These are phyloP conservation scores for Andrena marginata DNA, from an alignment of 2,888 invertebrate genomes.

Conservation along the genomic window DNA sequence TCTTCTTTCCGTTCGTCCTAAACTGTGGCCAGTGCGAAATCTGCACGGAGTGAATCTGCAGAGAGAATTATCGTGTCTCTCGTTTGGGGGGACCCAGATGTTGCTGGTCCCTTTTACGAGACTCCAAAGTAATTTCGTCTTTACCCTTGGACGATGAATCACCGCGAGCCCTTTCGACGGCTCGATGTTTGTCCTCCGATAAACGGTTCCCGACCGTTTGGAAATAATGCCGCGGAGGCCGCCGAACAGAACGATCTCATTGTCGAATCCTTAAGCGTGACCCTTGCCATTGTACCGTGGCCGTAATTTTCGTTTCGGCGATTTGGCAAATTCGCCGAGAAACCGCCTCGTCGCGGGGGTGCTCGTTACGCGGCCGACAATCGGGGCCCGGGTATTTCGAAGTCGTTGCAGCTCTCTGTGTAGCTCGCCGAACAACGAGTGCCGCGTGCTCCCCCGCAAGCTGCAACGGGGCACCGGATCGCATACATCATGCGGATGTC, in stretches of 20 bases:
- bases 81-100: background rate
- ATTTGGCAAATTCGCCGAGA: conserved; percentile 37
- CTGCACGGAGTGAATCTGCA: background rate
- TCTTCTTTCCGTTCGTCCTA: background rate
- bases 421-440: background rate
- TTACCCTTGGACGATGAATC: background rate
- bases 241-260: conserved; percentile 38
- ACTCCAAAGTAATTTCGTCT: background rate
- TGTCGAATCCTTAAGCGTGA: background rate
- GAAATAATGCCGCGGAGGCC: conserved; percentile 18
- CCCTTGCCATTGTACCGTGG: conserved; percentile 33
- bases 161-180: background rate
- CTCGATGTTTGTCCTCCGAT: conserved; percentile 27
- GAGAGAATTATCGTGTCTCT: background rate
- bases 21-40: background rate
- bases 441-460: conserved; percentile 25
- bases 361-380: conserved; percentile 11
- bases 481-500: background rate
- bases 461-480: background rate
- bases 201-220: conserved; percentile 19
- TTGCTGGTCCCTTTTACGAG: background rate
- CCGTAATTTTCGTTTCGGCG: conserved; percentile 37
- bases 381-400: background rate
- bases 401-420: background rate
- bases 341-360: conserved; percentile 52